Evolutionary conservation across 2,113 vertebrate genomes (phyloP).

Genomic region (Corvus moneduloides): DNA sequence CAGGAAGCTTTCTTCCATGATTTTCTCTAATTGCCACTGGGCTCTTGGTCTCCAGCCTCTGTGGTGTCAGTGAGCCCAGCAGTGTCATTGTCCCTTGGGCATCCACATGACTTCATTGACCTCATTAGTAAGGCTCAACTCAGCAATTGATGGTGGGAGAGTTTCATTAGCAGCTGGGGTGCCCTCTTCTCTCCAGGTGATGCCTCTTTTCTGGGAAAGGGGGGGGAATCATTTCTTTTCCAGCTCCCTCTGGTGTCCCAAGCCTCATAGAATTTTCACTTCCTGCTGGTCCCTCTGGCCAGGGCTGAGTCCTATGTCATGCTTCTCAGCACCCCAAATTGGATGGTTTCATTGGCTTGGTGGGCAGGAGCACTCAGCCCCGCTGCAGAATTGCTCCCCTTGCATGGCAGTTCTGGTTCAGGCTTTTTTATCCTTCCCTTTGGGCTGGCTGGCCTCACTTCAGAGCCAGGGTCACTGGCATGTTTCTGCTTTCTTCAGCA

Average conservation of each 20-base stretch:
- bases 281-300: neutral
- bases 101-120: neutral
- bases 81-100: neutral
- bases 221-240: neutral
- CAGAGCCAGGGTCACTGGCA: fast-evolving
- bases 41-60: neutral
- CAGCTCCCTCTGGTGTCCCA: neutral
- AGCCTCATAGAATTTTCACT: neutral
- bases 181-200: neutral
- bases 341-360: neutral
- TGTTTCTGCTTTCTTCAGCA: neutral
- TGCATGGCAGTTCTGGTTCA: neutral
- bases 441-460: neutral
- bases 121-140: neutral
- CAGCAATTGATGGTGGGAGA: neutral
- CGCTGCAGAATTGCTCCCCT: neutral
- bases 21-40: neutral
- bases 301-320: neutral
- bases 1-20: neutral
- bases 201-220: neutral
- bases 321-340: neutral
- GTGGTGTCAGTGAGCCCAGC: neutral
- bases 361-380: neutral
- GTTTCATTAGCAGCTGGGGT: neutral
- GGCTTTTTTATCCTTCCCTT: neutral